Evolutionary conservation across 2,113 vertebrate genomes (phyloP), one percentile per base, ranked within the genome.

Genomic region (Phyllostomus hastatus): DNA sequence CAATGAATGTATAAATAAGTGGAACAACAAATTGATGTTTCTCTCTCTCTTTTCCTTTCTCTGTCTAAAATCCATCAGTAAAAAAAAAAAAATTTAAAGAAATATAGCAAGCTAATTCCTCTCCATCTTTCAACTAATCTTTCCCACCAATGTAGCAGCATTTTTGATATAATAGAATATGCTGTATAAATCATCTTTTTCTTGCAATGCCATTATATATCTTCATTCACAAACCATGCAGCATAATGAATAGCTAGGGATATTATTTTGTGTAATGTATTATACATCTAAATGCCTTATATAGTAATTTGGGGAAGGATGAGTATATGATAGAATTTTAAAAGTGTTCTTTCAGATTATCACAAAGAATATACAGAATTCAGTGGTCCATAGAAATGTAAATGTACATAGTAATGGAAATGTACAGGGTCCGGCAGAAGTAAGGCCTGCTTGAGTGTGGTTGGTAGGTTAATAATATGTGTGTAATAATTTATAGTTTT

Each of bases 121-220:
- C 2, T 6, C 2, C 7, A 52, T 50, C 7, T 81, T 88, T 94
- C 7, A 73, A 33, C 14, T 90, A 89, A 69, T 79, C 38, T 90
- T 80, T 88, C 10, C 16, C 24, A 90, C 20, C 11, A 88, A 4
- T 12, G 28, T 88, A 75, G 38, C 14, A 95, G 43, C 43, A 35
- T 64, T 96, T 95, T 88, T 54, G 50, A 19, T 91, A 10, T 80
- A 70, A 73, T 80, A 78, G 43, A 80, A 61, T 59, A 94, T 72
- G 94, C 54, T 86, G 3, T 87, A 22, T 61, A 72, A 90, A 61
- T 43, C 28, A 1, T 83, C 33, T 70, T 88, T 94, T 92, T 72
- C 57, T 87, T 92, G 12, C 35, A 91, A 72, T 70, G 7, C 26
- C 11, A 64, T 52, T 78, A 8, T 81, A 69, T 8, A 91, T 92